Percentiles rank a stretch among this genome's conserved stretches.
Conservation (phyloP, 2,888 invertebrate species). For the Hetaerina titia region DNA sequence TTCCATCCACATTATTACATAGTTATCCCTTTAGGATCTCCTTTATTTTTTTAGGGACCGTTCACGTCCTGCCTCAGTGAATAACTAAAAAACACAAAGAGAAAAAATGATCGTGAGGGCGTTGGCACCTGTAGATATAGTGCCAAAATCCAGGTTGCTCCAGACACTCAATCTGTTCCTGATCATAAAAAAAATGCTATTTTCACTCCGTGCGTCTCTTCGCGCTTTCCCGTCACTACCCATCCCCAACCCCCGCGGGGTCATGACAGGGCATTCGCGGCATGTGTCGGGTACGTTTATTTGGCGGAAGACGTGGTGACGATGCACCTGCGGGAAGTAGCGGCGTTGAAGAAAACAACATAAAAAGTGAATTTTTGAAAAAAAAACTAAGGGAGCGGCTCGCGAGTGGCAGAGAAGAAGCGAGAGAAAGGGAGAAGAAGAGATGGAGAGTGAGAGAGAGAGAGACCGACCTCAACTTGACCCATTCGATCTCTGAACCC, state of each 20-base stretch:
- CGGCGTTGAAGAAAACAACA: not conserved
- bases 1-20: no score
- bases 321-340: constrained; percentile 21
- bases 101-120: no score
- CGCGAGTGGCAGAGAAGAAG: not conserved
- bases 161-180: no score
- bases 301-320: not conserved
- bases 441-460: not conserved
- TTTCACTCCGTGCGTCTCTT: not conserved
- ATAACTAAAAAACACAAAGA: no score
- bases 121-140: no score
- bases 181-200: not conserved
- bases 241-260: not conserved
- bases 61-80: no score
- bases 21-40: no score
- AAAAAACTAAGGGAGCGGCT: not conserved
- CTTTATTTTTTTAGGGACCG: no score
- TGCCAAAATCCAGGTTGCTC: no score
- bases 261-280: not conserved
- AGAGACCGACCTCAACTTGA: constrained; percentile 21
- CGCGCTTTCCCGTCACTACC: no score
- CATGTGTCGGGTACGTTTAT: not conserved
- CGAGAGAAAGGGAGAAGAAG: not conserved
- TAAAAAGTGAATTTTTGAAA: not conserved
- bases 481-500: constrained; percentile 32